These are phyloP conservation scores for Isichthys henryi DNA, from an alignment of 2,113 vertebrate genomes.

Conservation along the genomic window DNA sequence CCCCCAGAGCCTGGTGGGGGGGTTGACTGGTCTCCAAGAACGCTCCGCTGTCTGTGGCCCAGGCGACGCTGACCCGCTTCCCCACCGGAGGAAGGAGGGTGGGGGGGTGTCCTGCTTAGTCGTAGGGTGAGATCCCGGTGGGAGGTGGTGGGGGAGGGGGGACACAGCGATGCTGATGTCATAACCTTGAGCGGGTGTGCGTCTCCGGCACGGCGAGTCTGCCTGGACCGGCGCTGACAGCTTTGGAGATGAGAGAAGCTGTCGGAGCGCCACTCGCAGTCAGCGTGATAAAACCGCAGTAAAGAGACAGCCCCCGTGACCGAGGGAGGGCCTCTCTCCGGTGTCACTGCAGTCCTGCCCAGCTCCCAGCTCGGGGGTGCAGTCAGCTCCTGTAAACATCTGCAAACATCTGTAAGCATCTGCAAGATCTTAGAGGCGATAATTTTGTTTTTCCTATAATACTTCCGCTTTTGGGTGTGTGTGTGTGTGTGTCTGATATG, in stretches of 20 bases:
- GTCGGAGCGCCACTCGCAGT: background rate
- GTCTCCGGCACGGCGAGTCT: background rate
- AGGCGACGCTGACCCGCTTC: background rate
- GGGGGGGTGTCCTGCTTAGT: background rate
- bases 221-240: background rate
- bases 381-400: background rate
- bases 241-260: background rate
- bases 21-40: background rate
- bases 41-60: constrained; percentile 5
- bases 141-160: background rate
- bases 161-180: background rate
- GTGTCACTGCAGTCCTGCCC: background rate
- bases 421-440: background rate
- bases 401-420: background rate
- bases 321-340: background rate
- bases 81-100: background rate
- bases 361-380: background rate
- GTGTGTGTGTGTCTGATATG: background rate
- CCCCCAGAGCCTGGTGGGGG: background rate
- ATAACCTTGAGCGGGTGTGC: constrained; percentile 4
- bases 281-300: background rate
- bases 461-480: background rate
- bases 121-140: constrained; percentile 6
- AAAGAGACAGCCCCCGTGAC: background rate
- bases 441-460: background rate